Conservation (phyloP, 2,797 vertebrate species). For the Nyctibius grandis region DNA sequence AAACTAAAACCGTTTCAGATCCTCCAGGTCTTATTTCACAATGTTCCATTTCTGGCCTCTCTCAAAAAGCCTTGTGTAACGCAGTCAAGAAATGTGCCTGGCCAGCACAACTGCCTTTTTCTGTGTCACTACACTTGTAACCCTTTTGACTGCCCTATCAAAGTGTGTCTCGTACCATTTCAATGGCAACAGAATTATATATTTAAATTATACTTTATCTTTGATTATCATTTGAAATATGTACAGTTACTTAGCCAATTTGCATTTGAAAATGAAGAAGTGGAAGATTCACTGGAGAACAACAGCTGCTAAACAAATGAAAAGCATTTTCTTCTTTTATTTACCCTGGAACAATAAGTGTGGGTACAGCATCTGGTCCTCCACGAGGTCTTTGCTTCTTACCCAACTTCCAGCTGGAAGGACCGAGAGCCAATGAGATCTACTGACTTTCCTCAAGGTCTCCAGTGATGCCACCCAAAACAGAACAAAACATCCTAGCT, state of each 20-base stretch:
- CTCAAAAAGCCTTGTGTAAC: background rate
- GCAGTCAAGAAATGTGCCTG: background rate
- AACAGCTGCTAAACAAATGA: slow-evolving; percentile 34
- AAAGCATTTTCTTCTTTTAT: slow-evolving; percentile 28
- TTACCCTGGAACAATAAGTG: slow-evolving; percentile 10
- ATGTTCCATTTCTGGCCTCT: background rate
- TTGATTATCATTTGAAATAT: background rate
- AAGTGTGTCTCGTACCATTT: background rate
- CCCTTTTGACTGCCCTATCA: background rate
- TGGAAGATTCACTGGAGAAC: background rate
- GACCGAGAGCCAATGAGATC: background rate
- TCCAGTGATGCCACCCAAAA: slow-evolving; percentile 18
- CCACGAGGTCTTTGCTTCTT: background rate
- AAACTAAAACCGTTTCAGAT: background rate
- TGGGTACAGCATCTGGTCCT: slow-evolving; percentile 2
- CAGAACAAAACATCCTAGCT: slow-evolving; percentile 30
- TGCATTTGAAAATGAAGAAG: background rate
- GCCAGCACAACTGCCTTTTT: background rate
- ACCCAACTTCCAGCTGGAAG: slow-evolving; percentile 27
- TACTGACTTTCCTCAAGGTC: slow-evolving; percentile 24
- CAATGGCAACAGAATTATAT: background rate
- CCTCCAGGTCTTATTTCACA: background rate
- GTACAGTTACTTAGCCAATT: background rate
- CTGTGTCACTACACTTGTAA: background rate
- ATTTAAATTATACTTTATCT: background rate